A percentile compares a stretch with the other conserved stretches of the same genome.
These are phyloP conservation scores for Aix galericulata DNA, from an alignment of 2,113 vertebrate genomes.

Conservation along the genomic window DNA sequence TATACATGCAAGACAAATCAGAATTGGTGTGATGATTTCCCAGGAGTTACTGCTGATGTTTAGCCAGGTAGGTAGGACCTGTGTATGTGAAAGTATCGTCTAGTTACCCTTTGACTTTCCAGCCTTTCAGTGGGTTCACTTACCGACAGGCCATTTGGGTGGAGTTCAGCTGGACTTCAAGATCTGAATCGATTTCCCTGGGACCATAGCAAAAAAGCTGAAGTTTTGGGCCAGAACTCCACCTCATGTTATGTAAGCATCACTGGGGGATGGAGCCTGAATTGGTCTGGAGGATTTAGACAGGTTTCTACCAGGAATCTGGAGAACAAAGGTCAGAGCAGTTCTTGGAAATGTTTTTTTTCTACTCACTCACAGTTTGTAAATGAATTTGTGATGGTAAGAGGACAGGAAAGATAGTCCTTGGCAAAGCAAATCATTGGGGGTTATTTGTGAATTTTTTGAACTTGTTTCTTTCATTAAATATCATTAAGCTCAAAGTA, in stretches of 20 bases:
- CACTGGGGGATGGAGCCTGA: neutral
- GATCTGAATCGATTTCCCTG: neutral
- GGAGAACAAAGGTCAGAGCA: neutral
- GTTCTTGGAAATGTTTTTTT: neutral
- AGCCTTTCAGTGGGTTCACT: neutral
- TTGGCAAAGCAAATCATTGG: neutral
- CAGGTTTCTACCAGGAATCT: neutral
- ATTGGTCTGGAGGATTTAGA: neutral
- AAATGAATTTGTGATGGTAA: neutral
- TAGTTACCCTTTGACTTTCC: neutral
- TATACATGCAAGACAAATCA: neutral
- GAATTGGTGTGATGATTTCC: neutral
- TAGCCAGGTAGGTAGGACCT: neutral
- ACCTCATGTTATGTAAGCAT: accelerated
- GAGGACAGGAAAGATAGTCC: neutral
- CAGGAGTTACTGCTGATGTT: neutral
- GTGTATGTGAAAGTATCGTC: neutral
- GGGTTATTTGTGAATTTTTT: neutral
- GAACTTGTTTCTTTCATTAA: neutral
- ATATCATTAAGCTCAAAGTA: neutral
- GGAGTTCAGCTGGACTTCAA: neutral
- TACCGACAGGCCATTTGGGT: neutral
- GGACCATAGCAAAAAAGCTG: neutral
- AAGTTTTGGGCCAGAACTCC: neutral
- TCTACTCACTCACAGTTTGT: neutral